Evolutionary conservation across 2,888 invertebrate species (phyloP), one percentile per base, ranked within the genome.

Genomic region (Hymenopus coronatus): DNA sequence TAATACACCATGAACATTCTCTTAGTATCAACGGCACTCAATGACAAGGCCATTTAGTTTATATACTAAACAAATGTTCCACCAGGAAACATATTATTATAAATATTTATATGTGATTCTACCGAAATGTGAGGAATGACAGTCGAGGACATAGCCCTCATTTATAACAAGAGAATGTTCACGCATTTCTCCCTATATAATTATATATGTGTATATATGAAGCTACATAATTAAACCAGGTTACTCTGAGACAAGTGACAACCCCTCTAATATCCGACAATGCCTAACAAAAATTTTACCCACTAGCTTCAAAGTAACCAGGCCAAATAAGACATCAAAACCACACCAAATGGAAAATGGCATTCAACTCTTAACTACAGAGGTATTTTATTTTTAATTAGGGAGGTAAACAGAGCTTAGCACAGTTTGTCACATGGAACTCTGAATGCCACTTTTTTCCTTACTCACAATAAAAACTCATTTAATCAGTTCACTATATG

Each of bases 141-240:
- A 83, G 82, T 27, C 27, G 86, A 86, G 89, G 89, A 89, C 89
- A 89, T 82, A 89, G 89, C 83, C 89, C 89, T 89, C 83, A 88
- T 86, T 70, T 54, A 89, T 82, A 28, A 70, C 86, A 88, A 84
- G 88, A 89, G 89, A 89, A 89, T 89, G 89, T 89, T 89, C 89
- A 89, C 86, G 85, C 54, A 70, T 70, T 25, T 70, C 54, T 70
- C 25, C 54, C 54, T 70, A 70, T 25, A 15, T 70, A 70, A 70
- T 40, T 70, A 70, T 70, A 70, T 70, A 25, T 70, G 25, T 70
- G 54, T 70, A 70, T 70, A 70, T 70, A 70, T 70, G 54, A 70
- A 70, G 54, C 54, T 70, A 70, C 20, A 70, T 70, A 70, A 70
- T 70, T 70, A 70, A 70, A 70, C 54, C 54, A 70, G 54, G 54